phyloP scores from a whole-genome alignment of 2,797 vertebrate genomes.

The Phoxinus dragarum region DNA sequence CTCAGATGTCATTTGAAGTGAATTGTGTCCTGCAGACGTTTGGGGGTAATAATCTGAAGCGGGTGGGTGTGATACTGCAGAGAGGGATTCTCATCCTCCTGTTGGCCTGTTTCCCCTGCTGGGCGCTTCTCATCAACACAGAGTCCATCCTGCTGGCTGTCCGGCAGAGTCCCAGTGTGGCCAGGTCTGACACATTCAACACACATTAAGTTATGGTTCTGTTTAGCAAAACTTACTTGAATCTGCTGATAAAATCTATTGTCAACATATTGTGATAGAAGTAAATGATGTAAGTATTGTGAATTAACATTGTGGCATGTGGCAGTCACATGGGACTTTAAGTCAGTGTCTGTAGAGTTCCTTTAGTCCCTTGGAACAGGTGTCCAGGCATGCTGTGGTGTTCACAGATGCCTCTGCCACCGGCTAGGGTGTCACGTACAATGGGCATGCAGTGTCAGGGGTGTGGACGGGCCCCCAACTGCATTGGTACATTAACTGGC shows the following conservation, averaged over 20 bases:
- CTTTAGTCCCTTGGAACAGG: not conserved
- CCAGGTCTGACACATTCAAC: constrained; percentile 77
- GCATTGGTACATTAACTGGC: too few relatives aligned
- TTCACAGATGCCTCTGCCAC: too few relatives aligned
- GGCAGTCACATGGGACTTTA: not conserved
- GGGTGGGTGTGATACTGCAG: constrained; percentile 91
- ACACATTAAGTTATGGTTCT: not conserved
- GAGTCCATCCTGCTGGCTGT: constrained; percentile 83
- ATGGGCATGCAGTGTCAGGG: too few relatives aligned
- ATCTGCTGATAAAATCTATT: not conserved
- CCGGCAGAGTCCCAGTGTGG: constrained; percentile 82
- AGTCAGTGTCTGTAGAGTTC: not conserved
- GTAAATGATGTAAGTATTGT: not conserved
- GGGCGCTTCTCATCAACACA: constrained; percentile 91
- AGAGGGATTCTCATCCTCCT: constrained; percentile 85
- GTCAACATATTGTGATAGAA: not conserved
- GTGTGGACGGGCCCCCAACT: too few relatives aligned
- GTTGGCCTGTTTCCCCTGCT: constrained; percentile 91
- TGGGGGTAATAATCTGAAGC: constrained; percentile 88
- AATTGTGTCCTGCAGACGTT: constrained; percentile 78
- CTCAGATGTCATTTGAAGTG: too few relatives aligned
- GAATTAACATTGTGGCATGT: not conserved
- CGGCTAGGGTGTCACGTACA: too few relatives aligned
- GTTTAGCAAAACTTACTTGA: not conserved
- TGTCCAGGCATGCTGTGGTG: too few relatives aligned